Percentiles rank a stretch among this genome's conserved stretches.
These are phyloP conservation scores for Calyptomena viridis DNA, from an alignment of 2,113 vertebrate genomes.

Conservation along the genomic window DNA sequence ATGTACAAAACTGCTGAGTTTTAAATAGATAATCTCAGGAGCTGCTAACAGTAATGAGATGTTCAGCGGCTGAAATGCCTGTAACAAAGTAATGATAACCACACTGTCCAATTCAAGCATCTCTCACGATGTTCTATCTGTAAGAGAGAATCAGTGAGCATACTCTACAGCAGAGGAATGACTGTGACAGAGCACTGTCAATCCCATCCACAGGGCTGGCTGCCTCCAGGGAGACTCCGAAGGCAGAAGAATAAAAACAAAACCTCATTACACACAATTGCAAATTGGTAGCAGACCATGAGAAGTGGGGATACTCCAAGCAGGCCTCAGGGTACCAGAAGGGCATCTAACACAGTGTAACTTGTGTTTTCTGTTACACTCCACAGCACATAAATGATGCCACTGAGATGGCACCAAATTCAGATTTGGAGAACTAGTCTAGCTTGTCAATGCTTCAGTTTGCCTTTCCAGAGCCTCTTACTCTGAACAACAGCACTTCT, in stretches of 20 bases:
- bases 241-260: neutral
- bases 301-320: neutral
- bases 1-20: neutral
- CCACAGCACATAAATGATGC: neutral
- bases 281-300: neutral
- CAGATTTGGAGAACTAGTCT: neutral
- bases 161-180: neutral
- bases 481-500: neutral
- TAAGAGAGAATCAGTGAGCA: neutral
- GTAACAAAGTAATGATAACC: neutral
- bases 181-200: neutral
- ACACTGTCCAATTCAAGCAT: neutral
- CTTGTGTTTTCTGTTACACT: neutral
- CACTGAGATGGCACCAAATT: neutral
- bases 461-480: neutral
- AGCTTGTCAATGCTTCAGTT: neutral
- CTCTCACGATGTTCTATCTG: neutral
- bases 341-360: neutral
- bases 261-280: neutral
- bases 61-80: neutral
- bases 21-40: neutral
- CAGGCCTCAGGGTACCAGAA: neutral
- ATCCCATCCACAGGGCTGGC: fast-evolving
- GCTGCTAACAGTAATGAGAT: neutral
- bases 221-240: neutral